Evolutionary conservation across 2,888 invertebrate genomes (phyloP).

Genomic region (Plusia festucae): DNA sequence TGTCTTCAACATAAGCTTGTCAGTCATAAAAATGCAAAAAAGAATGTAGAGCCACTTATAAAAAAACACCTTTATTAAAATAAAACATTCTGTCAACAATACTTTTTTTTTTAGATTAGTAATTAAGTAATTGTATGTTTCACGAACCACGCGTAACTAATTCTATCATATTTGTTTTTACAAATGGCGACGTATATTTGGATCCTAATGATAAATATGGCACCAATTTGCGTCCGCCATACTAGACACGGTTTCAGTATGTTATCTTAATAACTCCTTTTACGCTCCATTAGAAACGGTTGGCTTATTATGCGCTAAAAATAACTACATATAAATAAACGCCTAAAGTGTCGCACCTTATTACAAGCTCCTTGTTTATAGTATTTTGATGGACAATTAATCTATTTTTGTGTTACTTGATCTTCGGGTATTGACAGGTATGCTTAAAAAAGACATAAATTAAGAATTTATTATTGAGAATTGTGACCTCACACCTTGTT

Average conservation of each 20-base stretch:
- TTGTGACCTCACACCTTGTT: not conserved
- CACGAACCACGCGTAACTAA: not conserved
- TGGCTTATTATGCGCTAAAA: constrained; percentile 8
- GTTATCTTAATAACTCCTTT: constrained; percentile 22
- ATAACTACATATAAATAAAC: constrained; percentile 7
- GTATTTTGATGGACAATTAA: constrained; percentile 9
- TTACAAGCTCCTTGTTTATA: not conserved
- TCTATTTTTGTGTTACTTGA: constrained; percentile 9
- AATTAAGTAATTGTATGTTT: too few relatives aligned
- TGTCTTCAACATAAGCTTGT: too few relatives aligned
- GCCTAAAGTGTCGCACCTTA: constrained; percentile 5
- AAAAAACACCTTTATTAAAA: not conserved
- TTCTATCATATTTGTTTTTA: not conserved
- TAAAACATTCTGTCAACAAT: not conserved
- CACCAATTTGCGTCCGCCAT: constrained; percentile 36
- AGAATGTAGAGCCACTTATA: too few relatives aligned
- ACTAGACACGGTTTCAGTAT: constrained; percentile 33
- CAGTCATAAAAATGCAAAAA: too few relatives aligned
- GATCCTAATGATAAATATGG: constrained; percentile 9
- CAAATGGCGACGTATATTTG: not conserved
- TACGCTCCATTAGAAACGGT: constrained; percentile 24
- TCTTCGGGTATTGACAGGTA: not conserved
- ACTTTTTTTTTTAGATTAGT: too few relatives aligned
- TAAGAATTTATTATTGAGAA: not conserved
- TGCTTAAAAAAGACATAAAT: not conserved